These are phyloP conservation scores for Sebastolobus alascanus DNA, from an alignment of 2,797 vertebrate species.

Conservation along the genomic window DNA sequence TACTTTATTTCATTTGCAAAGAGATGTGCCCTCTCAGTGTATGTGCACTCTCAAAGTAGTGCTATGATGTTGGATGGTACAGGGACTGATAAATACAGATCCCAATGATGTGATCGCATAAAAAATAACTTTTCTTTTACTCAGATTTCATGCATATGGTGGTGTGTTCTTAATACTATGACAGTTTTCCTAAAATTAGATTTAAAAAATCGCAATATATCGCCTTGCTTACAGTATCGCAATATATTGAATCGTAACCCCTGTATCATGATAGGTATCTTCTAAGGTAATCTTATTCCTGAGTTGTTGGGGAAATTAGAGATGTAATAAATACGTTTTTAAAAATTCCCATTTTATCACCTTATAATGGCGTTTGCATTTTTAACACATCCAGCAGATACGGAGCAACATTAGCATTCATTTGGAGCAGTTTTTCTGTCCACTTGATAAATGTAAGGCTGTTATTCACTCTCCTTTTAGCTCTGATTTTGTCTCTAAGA, in stretches of 20 bases:
- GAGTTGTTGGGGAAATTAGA: neutral
- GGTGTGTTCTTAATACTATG: neutral
- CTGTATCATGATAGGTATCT: no score
- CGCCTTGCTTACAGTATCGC: no score
- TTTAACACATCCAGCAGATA: slow-evolving; percentile 1
- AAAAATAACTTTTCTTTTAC: neutral
- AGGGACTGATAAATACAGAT: neutral
- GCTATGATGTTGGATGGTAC: neutral
- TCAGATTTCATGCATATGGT: neutral
- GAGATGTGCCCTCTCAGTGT: no score
- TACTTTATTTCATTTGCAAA: no score
- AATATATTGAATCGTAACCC: no score
- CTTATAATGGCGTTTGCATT: neutral
- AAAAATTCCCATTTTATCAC: neutral
- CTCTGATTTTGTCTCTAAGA: slow-evolving; percentile 8
- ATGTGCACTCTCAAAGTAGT: no score
- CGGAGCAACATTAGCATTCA: neutral
- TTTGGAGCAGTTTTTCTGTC: slow-evolving; percentile 3
- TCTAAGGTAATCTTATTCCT: neutral
- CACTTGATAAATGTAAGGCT: neutral
- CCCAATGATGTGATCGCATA: neutral
- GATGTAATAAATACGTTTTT: neutral
- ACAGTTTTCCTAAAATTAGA: neutral
- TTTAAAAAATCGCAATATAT: no score
- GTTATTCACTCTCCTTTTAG: slow-evolving; percentile 8